phyloP scores from a whole-genome alignment of 2,797 vertebrate species.

The Simalia tracyae region DNA sequence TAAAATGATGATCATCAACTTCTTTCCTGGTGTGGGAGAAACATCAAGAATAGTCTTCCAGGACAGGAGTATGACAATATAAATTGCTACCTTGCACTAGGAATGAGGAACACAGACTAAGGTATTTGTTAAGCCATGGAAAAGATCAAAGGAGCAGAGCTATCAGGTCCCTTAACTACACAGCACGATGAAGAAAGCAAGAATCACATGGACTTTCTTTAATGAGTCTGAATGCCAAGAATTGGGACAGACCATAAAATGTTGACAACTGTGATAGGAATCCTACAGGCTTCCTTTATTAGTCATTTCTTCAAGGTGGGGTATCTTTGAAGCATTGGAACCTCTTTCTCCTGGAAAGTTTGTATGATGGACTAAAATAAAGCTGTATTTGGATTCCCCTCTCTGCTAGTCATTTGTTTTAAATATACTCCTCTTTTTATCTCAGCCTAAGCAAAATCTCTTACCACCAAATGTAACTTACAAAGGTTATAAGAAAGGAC shows the following conservation, averaged over 20 bases:
- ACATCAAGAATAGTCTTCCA: background rate
- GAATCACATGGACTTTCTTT: background rate
- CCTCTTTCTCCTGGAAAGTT: background rate
- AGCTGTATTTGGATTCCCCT: background rate
- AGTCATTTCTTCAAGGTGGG: background rate
- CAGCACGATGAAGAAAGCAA: background rate
- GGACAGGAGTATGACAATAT: background rate
- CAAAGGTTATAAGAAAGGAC: background rate
- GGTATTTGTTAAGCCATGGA: background rate
- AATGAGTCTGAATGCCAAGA: background rate
- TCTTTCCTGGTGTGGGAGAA: background rate
- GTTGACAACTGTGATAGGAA: background rate
- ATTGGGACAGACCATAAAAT: background rate
- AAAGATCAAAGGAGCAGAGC: background rate
- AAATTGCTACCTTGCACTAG: background rate
- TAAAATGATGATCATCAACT: background rate
- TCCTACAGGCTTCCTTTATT: background rate
- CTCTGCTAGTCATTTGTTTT: background rate
- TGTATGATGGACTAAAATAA: background rate
- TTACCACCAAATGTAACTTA: background rate
- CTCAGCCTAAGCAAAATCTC: background rate
- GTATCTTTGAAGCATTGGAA: background rate
- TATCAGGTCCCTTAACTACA: background rate
- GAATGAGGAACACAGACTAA: background rate
- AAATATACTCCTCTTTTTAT: no score